A percentile compares a stretch with the other conserved stretches of the same genome.
phyloP scores from a whole-genome alignment of 2,797 vertebrate species.

The Sebastes taczanowskii region DNA sequence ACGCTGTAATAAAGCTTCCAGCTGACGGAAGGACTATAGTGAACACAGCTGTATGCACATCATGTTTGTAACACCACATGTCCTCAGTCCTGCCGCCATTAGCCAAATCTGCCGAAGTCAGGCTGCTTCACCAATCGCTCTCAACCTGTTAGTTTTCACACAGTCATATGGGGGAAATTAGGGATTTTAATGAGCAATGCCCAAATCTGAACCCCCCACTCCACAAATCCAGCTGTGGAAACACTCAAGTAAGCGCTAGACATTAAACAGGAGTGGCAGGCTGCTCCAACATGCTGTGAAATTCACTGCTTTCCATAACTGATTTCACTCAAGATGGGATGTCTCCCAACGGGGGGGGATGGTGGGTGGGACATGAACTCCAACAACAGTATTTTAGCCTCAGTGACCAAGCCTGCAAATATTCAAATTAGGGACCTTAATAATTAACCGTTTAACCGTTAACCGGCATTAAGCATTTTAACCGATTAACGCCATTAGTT shows the following conservation, averaged over 20 bases:
- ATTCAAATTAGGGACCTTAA: background rate
- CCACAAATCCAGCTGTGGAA: constrained; percentile 1
- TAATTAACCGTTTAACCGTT: no score
- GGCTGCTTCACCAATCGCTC: constrained; percentile 22
- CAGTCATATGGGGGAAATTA: constrained; percentile 17
- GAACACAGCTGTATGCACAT: background rate
- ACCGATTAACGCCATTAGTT: no score
- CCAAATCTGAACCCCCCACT: background rate
- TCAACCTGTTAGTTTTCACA: constrained; percentile 35
- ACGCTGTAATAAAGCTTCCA: background rate
- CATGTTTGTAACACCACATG: background rate
- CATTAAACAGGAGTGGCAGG: background rate
- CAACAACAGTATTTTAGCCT: background rate
- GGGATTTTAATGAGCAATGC: background rate
- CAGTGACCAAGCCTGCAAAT: background rate
- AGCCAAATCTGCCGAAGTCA: background rate
- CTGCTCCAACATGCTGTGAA: background rate
- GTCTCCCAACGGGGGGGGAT: background rate
- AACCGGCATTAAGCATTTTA: no score
- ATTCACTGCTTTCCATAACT: background rate
- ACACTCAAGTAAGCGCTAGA: background rate
- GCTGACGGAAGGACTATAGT: background rate
- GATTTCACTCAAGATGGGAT: background rate
- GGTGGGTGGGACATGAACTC: background rate
- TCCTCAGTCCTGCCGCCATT: background rate